phyloP scores from a whole-genome alignment of 2,113 vertebrate species.

The Perccottus glenii region DNA sequence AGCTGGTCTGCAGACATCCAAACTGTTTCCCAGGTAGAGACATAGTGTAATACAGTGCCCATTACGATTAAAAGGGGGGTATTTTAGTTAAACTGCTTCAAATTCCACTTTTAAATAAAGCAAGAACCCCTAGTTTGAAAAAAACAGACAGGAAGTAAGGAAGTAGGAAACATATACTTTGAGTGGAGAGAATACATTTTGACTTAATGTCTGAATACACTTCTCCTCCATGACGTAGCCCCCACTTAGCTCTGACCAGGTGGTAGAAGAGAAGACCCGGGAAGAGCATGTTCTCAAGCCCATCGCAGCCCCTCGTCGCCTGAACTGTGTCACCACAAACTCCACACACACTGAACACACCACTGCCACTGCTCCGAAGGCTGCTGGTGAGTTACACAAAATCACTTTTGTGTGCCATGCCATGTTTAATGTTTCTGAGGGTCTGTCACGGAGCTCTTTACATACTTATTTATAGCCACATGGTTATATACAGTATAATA shows the following conservation, averaged over 20 bases:
- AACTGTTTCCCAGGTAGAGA: conserved; percentile 81
- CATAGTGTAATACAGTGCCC: too few relatives aligned
- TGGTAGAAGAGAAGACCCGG: conserved; percentile 92
- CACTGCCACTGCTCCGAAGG: conserved; percentile 53
- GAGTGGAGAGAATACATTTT: background rate
- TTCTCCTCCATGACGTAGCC: conserved; percentile 77
- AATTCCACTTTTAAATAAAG: too few relatives aligned
- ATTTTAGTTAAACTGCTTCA: too few relatives aligned
- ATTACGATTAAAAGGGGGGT: too few relatives aligned
- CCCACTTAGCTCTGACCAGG: conserved; percentile 94
- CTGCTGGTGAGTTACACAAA: conserved; percentile 59
- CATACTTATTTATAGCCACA: background rate
- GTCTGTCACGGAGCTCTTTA: too few relatives aligned
- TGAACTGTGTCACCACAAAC: conserved; percentile 77
- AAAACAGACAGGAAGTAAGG: too few relatives aligned
- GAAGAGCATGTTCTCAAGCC: conserved; percentile 84
- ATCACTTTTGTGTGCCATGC: background rate
- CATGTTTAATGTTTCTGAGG: background rate
- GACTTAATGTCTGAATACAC: conserved; percentile 32
- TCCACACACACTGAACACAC: conserved; percentile 88
- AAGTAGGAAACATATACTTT: background rate
- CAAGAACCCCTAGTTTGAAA: too few relatives aligned
- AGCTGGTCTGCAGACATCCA: conserved; percentile 81
- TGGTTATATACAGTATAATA: too few relatives aligned
- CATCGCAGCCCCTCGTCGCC: conserved; percentile 78